A percentile compares a stretch with the other conserved stretches of the same genome.
Evolutionary conservation across 64 coral and sea anemone genomes (phyloP).

Genomic region (Hydrozoanthus tunicans): DNA sequence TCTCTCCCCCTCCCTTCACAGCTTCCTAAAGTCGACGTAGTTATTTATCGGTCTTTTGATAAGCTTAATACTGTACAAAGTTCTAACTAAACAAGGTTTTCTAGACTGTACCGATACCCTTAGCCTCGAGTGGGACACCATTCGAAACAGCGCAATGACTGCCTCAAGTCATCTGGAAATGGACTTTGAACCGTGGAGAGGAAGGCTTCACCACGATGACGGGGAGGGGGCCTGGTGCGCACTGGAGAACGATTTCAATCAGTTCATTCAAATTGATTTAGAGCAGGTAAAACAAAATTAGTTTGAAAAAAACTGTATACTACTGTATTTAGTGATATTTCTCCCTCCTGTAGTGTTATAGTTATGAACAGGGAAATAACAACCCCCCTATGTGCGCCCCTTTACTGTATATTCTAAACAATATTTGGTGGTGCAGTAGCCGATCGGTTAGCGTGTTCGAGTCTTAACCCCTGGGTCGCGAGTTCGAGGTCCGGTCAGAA

Average conservation of each 20-base stretch:
- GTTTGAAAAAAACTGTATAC: too few species aligned
- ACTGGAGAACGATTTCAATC: constrained; percentile 64
- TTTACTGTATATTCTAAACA: too few species aligned
- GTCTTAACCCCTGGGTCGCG: too few species aligned
- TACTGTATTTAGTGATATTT: background rate
- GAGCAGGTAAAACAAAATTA: background rate
- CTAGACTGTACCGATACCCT: constrained; percentile 67
- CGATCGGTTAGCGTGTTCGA: too few species aligned
- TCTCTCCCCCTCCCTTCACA: too few species aligned
- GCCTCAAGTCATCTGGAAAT: constrained; percentile 63
- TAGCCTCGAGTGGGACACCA: constrained; percentile 37
- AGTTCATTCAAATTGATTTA: constrained; percentile 77
- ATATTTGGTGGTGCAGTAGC: too few species aligned
- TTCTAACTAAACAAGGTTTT: background rate
- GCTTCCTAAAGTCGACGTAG: too few species aligned
- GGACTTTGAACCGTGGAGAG: constrained; percentile 81
- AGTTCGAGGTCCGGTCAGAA: too few species aligned
- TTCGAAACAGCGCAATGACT: constrained; percentile 56
- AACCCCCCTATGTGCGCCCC: too few species aligned
- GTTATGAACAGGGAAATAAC: background rate
- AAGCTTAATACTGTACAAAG: too few species aligned
- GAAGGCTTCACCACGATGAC: constrained; percentile 59
- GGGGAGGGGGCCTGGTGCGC: constrained; percentile 82
- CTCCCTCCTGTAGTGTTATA: too few species aligned
- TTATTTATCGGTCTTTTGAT: too few species aligned